Percentiles rank a stretch among this genome's conserved stretches.
Conservation (phyloP, 2,888 invertebrate species). For the Zygaena filipendulae region DNA sequence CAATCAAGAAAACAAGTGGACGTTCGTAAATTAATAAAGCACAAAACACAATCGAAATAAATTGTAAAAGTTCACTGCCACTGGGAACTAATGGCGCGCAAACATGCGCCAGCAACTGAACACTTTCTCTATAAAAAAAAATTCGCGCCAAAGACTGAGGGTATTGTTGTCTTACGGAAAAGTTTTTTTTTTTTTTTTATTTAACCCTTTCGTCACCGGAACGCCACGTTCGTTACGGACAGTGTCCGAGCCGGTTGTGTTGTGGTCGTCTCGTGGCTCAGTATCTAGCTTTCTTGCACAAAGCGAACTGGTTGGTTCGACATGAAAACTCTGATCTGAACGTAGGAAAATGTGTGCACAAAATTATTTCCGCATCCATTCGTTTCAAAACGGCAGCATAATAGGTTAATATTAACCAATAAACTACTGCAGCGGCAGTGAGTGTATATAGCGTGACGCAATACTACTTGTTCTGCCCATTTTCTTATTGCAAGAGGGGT, state of each 20-base stretch:
- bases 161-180: too few relatives aligned
- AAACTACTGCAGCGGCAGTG: conserved; percentile 20
- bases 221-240: conserved; percentile 50
- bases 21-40: too few relatives aligned
- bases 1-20: too few relatives aligned
- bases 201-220: conserved; percentile 11
- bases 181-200: conserved; percentile 11
- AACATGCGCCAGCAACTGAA: conserved; percentile 27
- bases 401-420: conserved; percentile 29
- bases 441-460: conserved; percentile 27
- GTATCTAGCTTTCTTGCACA: conserved; percentile 33
- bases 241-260: conserved; percentile 57
- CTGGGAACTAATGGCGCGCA: too few relatives aligned
- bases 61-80: too few relatives aligned
- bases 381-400: conserved; percentile 42
- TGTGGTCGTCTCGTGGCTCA: conserved; percentile 18
- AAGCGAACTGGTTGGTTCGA: conserved; percentile 26
- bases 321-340: conserved; percentile 32
- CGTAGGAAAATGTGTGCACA: conserved; percentile 37
- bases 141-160: background rate
- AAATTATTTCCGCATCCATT: conserved; percentile 40
- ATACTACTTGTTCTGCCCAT: conserved; percentile 28
- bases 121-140: conserved; percentile 15
- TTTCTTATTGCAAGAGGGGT: too few relatives aligned
- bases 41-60: too few relatives aligned